Evolutionary conservation across 2,797 vertebrate species (phyloP).

Genomic region (Gobionotothen gibberifrons): DNA sequence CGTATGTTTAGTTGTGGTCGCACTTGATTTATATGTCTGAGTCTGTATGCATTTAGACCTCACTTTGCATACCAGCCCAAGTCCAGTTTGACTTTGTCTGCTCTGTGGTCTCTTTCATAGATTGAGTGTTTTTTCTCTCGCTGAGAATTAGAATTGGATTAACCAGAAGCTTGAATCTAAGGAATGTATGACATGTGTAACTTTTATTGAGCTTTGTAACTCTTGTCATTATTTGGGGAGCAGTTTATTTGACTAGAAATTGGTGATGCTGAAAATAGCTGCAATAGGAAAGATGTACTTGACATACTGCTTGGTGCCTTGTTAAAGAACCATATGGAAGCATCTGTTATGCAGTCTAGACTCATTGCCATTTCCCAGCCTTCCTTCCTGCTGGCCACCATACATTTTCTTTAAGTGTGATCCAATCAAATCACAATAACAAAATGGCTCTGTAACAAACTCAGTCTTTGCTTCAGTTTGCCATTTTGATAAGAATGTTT

Average conservation of each 20-base stretch:
- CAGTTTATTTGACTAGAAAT: not conserved
- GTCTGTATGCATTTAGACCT: constrained; percentile 36
- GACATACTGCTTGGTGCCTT: not conserved
- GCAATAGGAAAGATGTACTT: not conserved
- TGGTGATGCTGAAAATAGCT: not conserved
- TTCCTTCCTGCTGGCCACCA: not conserved
- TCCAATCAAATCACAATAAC: not conserved
- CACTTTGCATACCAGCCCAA: constrained; percentile 39
- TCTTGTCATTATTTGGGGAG: not conserved
- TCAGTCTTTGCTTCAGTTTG: not conserved
- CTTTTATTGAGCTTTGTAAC: constrained; percentile 1
- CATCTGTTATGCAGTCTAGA: not conserved
- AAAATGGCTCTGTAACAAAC: not conserved
- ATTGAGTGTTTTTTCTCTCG: constrained; percentile 16
- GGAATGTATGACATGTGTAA: not conserved
- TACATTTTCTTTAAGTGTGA: not conserved
- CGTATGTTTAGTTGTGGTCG: constrained; percentile 37
- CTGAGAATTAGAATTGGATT: not conserved
- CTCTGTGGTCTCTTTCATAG: constrained; percentile 44
- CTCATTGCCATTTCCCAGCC: not conserved
- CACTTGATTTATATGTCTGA: constrained; percentile 52
- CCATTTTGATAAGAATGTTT: not conserved
- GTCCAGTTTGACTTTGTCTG: constrained; percentile 47
- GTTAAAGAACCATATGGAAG: not conserved
- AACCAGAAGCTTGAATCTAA: constrained; percentile 12